Base-by-base conservation (phyloP, 2,888 invertebrate species). In the Parascotia fuliginaria region DNA sequence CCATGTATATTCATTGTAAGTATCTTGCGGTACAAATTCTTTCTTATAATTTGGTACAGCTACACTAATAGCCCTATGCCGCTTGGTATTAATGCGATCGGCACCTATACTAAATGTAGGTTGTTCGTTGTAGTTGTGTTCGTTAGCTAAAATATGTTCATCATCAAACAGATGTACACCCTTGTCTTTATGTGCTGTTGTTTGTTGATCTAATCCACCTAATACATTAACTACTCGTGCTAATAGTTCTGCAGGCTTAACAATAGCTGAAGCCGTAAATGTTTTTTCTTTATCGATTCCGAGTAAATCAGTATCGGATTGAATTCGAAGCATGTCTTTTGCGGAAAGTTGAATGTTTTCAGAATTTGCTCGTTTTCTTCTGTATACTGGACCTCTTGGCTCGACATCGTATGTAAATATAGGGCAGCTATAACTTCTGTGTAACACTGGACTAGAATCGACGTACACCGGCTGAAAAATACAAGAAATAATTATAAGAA, bases 241-340 rank as follows among this genome's bases (percentile, higher is more conserved):
- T 44, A 97, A 79, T 1, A 97, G 79, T 73, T 96, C 96, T 4
- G 95, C 95, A 5, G 96, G 96, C 70, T 96, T 95, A 0, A 96
- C 93, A 60, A 95, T 93, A 7, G 95, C 95, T 55, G 95, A 94
- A 0, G 94, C 93, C 13, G 94, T 94, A 74, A 96, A 96, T 0
- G 97, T 97, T 55, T 95, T 95, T 62, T 95, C 95, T 70, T 95
- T 95, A 78, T 97, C 96, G 59, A 97, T 96, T 32, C 95, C 94
- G 51, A 95, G 93, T 34, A 97, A 88, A 81, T 97, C 96, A 0
- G 96, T 95, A 66, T 97, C 97, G 0, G 97, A 97, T 59, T 95
- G 95, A 41, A 95, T 94, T 46, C 95, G 93, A 3, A 95, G 82
- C 81, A 92, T 88, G 39, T 91, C 90, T 72, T 78, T 85, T n/a